phyloP scores from a whole-genome alignment of 2,888 invertebrate species.

The Drosophila atripex region DNA sequence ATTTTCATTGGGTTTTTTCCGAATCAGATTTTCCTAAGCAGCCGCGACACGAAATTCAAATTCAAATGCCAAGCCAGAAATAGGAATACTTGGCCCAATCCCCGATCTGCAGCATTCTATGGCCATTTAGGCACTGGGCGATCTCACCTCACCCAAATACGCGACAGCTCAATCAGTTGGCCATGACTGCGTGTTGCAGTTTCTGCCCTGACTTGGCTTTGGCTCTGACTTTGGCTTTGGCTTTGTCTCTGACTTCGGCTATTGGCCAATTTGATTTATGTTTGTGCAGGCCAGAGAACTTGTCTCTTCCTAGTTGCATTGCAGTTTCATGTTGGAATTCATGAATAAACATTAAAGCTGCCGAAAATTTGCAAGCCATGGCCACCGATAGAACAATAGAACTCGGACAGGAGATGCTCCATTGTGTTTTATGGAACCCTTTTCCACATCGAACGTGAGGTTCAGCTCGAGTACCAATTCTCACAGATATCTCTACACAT shows the following conservation, averaged over 20 bases:
- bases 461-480: constrained; percentile 61
- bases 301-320: constrained; percentile 72
- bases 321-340: constrained; percentile 76
- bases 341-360: constrained; percentile 77
- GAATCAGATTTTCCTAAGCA: constrained; percentile 46
- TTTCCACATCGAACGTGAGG: constrained; percentile 62
- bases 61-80: constrained; percentile 61
- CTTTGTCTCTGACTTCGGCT: constrained; percentile 29
- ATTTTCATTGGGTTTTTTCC: constrained; percentile 52
- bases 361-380: constrained; percentile 65
- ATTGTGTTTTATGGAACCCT: constrained; percentile 69
- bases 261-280: constrained; percentile 73
- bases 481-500: constrained; percentile 36
- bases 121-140: constrained; percentile 67
- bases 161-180: constrained; percentile 78
- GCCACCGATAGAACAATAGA: constrained; percentile 68
- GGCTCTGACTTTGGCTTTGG: constrained; percentile 10
- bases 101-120: constrained; percentile 16
- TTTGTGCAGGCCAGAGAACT: constrained; percentile 41
- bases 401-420: constrained; percentile 68
- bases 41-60: constrained; percentile 54
- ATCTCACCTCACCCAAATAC: constrained; percentile 71
- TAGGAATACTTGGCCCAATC: constrained; percentile 13
- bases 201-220: constrained; percentile 18
- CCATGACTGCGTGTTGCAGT: constrained; percentile 71